phyloP scores from a whole-genome alignment of 2,797 vertebrate species.

The Morus bassanus region DNA sequence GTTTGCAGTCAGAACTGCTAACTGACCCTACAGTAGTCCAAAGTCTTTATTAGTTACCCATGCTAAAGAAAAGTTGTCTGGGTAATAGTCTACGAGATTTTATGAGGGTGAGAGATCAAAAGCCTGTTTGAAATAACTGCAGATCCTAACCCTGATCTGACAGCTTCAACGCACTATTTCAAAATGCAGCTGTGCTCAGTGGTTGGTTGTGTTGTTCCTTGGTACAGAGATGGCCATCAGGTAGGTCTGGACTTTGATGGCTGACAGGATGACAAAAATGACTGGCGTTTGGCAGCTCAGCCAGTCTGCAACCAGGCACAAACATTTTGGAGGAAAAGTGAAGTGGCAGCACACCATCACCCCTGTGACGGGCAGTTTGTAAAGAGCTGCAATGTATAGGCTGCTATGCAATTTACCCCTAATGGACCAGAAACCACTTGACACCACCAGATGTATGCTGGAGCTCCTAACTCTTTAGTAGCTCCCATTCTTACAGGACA shows the following conservation, averaged over 20 bases:
- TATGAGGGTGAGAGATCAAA: background rate
- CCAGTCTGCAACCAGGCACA: background rate
- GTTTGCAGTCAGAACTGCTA: accelerated
- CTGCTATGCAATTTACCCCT: background rate
- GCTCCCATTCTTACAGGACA: background rate
- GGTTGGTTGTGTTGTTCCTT: background rate
- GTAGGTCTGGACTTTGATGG: background rate
- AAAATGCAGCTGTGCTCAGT: background rate
- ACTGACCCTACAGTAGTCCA: accelerated
- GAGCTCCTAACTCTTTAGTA: background rate
- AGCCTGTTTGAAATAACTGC: background rate
- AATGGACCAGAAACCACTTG: background rate
- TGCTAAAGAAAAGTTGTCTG: background rate
- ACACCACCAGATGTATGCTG: background rate
- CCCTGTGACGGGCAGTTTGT: background rate
- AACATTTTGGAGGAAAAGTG: background rate
- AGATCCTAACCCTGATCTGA: background rate
- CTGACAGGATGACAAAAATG: background rate
- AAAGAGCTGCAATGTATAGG: background rate
- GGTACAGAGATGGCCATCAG: background rate
- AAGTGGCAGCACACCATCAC: background rate
- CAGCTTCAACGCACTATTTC: background rate
- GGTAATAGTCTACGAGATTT: background rate
- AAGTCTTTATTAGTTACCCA: background rate
- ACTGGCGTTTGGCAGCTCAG: background rate